phyloP scores from a whole-genome alignment of 1,140 invertebrate species.

The Euura saliciscinereae region DNA sequence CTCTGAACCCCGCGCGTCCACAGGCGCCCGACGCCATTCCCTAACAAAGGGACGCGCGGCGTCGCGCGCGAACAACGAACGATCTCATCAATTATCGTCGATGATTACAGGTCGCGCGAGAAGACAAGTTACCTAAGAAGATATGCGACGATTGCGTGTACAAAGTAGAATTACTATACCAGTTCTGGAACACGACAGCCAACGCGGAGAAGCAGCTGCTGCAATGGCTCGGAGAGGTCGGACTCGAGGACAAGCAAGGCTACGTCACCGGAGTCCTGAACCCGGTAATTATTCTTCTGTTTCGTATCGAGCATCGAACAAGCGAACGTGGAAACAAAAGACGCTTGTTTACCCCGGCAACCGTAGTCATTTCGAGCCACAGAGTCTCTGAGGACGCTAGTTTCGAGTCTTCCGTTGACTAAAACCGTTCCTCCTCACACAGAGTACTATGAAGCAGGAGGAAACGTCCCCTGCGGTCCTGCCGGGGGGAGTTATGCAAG shows the following conservation, averaged over 20 bases:
- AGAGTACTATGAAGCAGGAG: conserved; percentile 54
- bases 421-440: conserved; percentile 7
- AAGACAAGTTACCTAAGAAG: conserved; percentile 67
- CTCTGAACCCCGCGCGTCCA: background rate
- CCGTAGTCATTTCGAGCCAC: background rate
- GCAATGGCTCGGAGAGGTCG: conserved; percentile 60
- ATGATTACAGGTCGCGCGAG: conserved; percentile 58
- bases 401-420: too few species aligned
- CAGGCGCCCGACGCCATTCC: background rate
- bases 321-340: conserved; percentile 20
- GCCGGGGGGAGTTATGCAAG: conserved; percentile 51
- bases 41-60: background rate
- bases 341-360: conserved; percentile 22
- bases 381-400: conserved; percentile 15
- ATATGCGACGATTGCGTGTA: conserved; percentile 66
- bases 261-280: conserved; percentile 47
- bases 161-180: conserved; percentile 66
- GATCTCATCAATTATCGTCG: too few species aligned
- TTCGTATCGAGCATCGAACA: conserved; percentile 25
- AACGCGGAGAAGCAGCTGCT: conserved; percentile 65
- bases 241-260: conserved; percentile 53
- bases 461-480: conserved; percentile 29
- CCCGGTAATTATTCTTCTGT: conserved; percentile 39
- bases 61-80: too few species aligned
- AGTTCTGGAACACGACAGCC: conserved; percentile 65